phyloP scores from a whole-genome alignment of 2,797 vertebrate species.

The Esox lucius region DNA sequence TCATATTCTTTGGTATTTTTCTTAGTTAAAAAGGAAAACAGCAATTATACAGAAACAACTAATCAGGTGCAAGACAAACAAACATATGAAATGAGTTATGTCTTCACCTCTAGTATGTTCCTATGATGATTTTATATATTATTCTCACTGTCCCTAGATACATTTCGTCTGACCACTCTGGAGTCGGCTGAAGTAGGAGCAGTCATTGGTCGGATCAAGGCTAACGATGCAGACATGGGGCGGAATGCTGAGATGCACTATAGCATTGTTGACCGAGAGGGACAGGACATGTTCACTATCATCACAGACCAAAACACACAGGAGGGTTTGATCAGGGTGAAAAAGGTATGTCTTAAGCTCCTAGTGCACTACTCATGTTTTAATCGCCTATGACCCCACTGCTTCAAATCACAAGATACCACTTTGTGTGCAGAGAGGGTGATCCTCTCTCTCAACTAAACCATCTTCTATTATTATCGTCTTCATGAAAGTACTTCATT shows the following conservation, averaged over 20 bases:
- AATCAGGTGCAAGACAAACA: too few species aligned
- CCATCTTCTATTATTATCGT: constrained; percentile 36
- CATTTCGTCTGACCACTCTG: constrained; percentile 84
- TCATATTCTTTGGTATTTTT: background rate
- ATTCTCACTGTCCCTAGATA: constrained; percentile 72
- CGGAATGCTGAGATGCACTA: constrained; percentile 92
- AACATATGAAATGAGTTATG: too few species aligned
- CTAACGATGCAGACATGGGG: constrained; percentile 88
- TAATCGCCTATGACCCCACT: constrained; percentile 11
- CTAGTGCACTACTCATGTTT: constrained; percentile 7
- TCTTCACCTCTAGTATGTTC: too few species aligned
- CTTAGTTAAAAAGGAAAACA: background rate
- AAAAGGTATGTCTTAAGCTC: constrained; percentile 77
- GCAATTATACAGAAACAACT: background rate
- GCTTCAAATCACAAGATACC: background rate
- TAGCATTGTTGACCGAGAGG: constrained; percentile 81
- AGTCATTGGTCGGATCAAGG: constrained; percentile 89
- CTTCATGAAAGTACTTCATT: constrained; percentile 47
- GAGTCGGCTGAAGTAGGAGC: constrained; percentile 88
- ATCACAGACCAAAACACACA: constrained; percentile 90
- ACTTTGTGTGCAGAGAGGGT: constrained; percentile 17
- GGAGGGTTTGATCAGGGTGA: constrained; percentile 92
- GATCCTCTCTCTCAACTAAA: constrained; percentile 40
- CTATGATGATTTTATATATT: background rate
- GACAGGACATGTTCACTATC: constrained; percentile 87